A percentile compares a stretch with the other conserved stretches of the same genome.
Evolutionary conservation across 1,140 invertebrate species (phyloP).

Genomic region (Danaus melanippus): DNA sequence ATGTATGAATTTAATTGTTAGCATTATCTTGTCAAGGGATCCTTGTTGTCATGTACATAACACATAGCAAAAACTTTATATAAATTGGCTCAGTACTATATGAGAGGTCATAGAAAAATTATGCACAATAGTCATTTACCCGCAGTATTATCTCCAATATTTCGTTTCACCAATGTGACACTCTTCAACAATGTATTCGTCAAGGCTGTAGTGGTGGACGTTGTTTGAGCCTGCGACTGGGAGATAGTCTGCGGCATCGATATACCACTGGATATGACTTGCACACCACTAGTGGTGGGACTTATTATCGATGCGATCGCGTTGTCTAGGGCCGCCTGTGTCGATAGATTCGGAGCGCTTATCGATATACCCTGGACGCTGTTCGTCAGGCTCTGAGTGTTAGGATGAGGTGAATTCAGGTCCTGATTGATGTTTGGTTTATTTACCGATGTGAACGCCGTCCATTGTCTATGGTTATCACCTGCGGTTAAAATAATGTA

Average conservation of each 20-base stretch:
- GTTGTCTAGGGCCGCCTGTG: conserved; percentile 48
- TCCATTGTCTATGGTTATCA: conserved; percentile 56
- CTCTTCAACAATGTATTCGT: conserved; percentile 47
- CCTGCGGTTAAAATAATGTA: conserved; percentile 25
- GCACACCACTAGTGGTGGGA: conserved; percentile 43
- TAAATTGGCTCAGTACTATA: too few relatives aligned
- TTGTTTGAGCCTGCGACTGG: conserved; percentile 12
- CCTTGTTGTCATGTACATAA: too few relatives aligned
- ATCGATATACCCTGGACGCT: conserved; percentile 59
- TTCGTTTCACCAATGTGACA: conserved; percentile 54
- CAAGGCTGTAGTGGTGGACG: conserved; percentile 24
- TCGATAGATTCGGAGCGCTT: conserved; percentile 39
- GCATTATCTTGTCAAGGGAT: too few relatives aligned
- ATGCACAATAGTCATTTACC: conserved; percentile 27
- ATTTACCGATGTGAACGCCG: conserved; percentile 43
- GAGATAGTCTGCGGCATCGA: conserved; percentile 23
- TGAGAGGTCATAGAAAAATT: too few relatives aligned
- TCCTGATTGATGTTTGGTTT: conserved; percentile 38
- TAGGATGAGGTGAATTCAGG: conserved; percentile 43
- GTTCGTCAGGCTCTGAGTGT: conserved; percentile 45
- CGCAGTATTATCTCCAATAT: conserved; percentile 39
- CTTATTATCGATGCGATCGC: conserved; percentile 60
- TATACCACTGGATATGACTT: conserved; percentile 51
- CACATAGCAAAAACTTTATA: too few relatives aligned
- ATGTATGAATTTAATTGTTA: too few relatives aligned